Evolutionary conservation across 2,113 vertebrate species (phyloP).

Genomic region (Acanthochromis polyacanthus): DNA sequence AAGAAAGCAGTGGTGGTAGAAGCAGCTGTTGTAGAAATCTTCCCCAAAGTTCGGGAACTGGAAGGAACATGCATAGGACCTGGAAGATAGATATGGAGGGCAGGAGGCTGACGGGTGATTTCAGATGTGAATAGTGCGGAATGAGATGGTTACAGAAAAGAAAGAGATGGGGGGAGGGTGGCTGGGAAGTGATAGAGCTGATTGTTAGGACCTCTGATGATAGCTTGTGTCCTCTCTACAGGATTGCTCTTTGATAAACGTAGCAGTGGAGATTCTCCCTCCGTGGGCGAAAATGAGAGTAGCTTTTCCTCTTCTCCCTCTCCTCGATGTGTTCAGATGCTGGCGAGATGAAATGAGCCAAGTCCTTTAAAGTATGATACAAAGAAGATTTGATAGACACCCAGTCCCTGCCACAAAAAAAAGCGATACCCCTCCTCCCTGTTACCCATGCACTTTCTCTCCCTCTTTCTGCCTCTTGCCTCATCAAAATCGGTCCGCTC

Average conservation of each 20-base stretch:
- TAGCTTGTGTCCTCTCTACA: conserved; percentile 41
- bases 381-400: conserved; percentile 34
- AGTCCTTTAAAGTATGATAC: conserved; percentile 46
- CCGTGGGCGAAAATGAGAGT: conserved; percentile 41
- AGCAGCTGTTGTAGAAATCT: conserved; percentile 7
- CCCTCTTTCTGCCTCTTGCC: conserved; percentile 60
- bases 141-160: conserved; percentile 23
- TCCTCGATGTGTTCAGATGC: conserved; percentile 23
- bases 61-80: too few species aligned
- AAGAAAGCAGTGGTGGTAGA: conserved; percentile 23
- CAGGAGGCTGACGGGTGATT: conserved; percentile 26
- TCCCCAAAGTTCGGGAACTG: conserved; percentile 22
- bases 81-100: not conserved
- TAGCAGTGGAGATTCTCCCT: conserved; percentile 22
- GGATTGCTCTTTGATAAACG: conserved; percentile 57
- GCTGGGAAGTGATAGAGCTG: conserved; percentile 3
- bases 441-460: conserved; percentile 14
- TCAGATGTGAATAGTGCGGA: conserved; percentile 24
- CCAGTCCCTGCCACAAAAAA: not conserved
- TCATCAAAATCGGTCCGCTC: conserved; percentile 42
- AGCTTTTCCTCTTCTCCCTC: conserved; percentile 18
- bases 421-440: not conserved
- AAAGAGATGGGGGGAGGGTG: not conserved
- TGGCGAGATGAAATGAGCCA: conserved; percentile 35
- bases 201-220: conserved; percentile 58